phyloP scores from a whole-genome alignment of 2,113 vertebrate genomes.

The Elachura formosa region DNA sequence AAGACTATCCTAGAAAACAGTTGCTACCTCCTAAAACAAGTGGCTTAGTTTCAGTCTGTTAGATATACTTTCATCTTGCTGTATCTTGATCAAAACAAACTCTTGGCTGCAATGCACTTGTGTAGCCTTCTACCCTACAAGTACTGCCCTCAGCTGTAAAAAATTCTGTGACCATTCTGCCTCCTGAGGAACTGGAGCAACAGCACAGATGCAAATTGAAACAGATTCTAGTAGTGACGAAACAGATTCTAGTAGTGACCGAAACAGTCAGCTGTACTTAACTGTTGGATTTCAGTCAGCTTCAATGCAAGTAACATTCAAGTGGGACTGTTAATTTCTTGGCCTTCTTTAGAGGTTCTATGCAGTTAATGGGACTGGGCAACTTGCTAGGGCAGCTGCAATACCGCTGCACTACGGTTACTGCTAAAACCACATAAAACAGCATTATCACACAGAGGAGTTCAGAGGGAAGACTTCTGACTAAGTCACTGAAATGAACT shows the following conservation, averaged over 20 bases:
- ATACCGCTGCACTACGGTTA: background rate
- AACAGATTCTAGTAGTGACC: too few species aligned
- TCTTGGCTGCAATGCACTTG: background rate
- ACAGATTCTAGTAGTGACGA: background rate
- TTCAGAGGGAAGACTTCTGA: background rate
- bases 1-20: background rate
- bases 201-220: background rate
- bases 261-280: background rate
- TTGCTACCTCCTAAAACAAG: background rate
- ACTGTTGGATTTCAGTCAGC: background rate
- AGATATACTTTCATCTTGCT: background rate
- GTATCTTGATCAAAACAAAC: background rate
- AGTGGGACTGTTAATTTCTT: background rate
- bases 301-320: background rate
- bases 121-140: background rate
- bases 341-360: background rate
- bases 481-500: background rate
- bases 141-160: background rate
- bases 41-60: background rate
- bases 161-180: background rate
- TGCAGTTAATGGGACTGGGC: background rate
- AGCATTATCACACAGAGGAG: background rate
- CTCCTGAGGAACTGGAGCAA: background rate
- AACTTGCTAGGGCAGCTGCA: background rate
- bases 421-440: background rate